phyloP scores from a whole-genome alignment of 1,140 invertebrate species.

The Coptotermes formosanus region DNA sequence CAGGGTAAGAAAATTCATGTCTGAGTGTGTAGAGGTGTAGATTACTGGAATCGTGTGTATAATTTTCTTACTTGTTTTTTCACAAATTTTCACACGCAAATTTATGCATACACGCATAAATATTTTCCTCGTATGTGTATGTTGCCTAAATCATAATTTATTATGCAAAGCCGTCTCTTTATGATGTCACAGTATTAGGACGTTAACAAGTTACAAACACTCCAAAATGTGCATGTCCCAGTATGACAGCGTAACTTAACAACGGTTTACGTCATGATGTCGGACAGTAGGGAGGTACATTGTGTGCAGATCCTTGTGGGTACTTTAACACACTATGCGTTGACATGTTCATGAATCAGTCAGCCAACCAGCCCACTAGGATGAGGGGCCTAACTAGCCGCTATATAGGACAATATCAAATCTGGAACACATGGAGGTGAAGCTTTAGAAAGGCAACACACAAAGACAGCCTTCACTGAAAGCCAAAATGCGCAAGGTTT shows the following conservation, averaged over 20 bases:
- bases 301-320: background rate
- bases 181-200: background rate
- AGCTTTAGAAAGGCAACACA: background rate
- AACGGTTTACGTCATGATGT: background rate
- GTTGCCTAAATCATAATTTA: no score
- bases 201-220: background rate
- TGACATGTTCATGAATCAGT: slow-evolving; percentile 1
- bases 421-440: background rate
- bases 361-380: background rate
- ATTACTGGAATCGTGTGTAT: no score
- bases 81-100: no score
- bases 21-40: no score
- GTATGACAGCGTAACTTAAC: background rate
- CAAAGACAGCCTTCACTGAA: background rate
- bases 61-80: no score
- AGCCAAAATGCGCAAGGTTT: background rate
- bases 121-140: no score
- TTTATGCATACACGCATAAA: no score
- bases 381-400: background rate
- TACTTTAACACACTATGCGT: background rate
- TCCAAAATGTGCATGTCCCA: background rate
- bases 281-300: background rate
- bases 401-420: background rate
- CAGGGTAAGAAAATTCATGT: no score
- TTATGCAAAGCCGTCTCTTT: no score